Percentiles rank a stretch among this genome's conserved stretches.
These are phyloP conservation scores for Hippopotamyrus pictus DNA, from an alignment of 2,797 vertebrate species.

Conservation along the genomic window DNA sequence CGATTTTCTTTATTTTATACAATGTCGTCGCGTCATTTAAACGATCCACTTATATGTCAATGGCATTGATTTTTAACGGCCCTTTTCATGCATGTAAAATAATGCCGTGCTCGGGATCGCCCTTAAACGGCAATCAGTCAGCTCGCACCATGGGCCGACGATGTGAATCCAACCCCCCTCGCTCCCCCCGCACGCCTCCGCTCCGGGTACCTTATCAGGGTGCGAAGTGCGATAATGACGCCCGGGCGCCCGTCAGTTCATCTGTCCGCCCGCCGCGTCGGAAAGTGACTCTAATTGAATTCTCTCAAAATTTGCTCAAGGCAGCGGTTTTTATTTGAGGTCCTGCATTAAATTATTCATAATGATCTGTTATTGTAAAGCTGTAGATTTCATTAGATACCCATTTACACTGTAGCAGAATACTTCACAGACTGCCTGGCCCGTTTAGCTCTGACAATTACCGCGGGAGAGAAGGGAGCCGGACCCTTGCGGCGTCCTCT, in stretches of 20 bases:
- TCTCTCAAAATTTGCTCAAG: conserved; percentile 30
- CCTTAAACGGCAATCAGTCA: not conserved
- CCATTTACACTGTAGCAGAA: conserved; percentile 22
- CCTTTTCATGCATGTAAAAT: not conserved
- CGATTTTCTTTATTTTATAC: not conserved
- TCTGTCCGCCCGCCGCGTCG: conserved; percentile 9
- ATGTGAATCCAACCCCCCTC: not conserved
- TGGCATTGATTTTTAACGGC: not conserved
- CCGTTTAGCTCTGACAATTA: conserved; percentile 9
- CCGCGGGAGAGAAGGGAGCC: not conserved
- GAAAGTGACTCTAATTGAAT: conserved; percentile 50
- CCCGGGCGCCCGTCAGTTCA: conserved; percentile 20
- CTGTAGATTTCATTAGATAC: conserved; percentile 34
- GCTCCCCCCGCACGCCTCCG: not conserved
- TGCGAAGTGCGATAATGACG: conserved; percentile 17
- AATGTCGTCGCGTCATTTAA: not conserved
- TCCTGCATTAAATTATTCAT: conserved; percentile 43
- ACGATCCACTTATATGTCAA: not conserved
- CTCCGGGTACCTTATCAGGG: not conserved
- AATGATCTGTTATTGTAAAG: conserved; percentile 38
- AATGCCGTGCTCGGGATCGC: not conserved
- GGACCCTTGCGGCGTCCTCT: not conserved
- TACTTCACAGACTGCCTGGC: conserved; percentile 16
- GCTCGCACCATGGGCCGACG: not conserved
- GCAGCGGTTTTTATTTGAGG: conserved; percentile 41